phyloP scores from a whole-genome alignment of 2,888 invertebrate genomes.

The Crossocerus cetratus region DNA sequence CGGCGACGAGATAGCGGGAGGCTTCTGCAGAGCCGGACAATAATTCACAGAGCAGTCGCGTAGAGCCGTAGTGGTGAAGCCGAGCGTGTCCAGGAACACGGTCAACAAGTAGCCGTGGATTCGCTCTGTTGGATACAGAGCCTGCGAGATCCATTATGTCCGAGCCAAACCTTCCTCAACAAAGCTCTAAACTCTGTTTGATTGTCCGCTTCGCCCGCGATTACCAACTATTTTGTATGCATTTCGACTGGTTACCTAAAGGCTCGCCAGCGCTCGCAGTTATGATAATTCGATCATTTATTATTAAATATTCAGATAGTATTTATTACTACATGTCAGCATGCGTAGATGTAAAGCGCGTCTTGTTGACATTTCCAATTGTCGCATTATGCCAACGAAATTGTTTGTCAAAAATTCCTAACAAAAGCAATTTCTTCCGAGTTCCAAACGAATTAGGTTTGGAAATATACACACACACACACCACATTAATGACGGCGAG shows the following conservation, averaged over 20 bases:
- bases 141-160: slow-evolving; percentile 55
- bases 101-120: slow-evolving; percentile 69
- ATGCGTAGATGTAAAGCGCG: no score
- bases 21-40: slow-evolving; percentile 58
- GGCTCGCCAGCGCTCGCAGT: no score
- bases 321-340: no score
- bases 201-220: slow-evolving; percentile 9
- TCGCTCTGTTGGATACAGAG: slow-evolving; percentile 56
- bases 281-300: no score
- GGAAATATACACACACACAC: slow-evolving; percentile 20
- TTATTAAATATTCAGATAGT: no score
- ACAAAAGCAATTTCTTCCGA: no score
- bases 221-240: no score
- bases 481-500: slow-evolving; percentile 39
- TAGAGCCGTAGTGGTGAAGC: slow-evolving; percentile 38
- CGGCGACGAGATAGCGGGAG: slow-evolving; percentile 61
- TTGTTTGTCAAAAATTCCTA: no score
- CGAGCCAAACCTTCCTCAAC: slow-evolving; percentile 50
- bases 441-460: no score
- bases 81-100: slow-evolving; percentile 51
- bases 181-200: slow-evolving; percentile 21
- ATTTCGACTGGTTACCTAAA: no score
- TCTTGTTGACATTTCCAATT: no score
- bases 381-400: no score
- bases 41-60: slow-evolving; percentile 63